Percentiles rank a stretch among this genome's conserved stretches.
phyloP scores from a whole-genome alignment of 1,140 invertebrate species.

The Yoshiicerus persimilis region DNA sequence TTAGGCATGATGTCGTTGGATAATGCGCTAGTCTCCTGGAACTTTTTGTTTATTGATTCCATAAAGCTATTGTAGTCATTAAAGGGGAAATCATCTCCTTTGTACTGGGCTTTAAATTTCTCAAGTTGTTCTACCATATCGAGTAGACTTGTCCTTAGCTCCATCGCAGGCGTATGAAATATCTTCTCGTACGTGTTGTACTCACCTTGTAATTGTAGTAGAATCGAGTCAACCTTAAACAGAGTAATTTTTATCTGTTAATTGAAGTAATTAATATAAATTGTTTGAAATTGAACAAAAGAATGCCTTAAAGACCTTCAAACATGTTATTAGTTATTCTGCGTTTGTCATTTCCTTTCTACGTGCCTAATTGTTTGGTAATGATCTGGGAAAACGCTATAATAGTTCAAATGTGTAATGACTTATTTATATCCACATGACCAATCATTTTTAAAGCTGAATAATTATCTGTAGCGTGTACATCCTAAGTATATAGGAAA shows the following conservation, averaged over 20 bases:
- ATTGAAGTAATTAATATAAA: not conserved
- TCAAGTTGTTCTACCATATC: not conserved
- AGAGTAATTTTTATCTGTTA: not conserved
- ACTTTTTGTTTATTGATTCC: not conserved
- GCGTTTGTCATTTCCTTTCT: not conserved
- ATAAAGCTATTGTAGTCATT: not conserved
- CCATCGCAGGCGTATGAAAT: not conserved
- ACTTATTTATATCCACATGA: not conserved
- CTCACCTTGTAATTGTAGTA: not conserved
- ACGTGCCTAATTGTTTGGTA: not conserved
- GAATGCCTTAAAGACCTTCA: not conserved
- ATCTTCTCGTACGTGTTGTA: not conserved
- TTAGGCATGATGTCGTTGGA: not conserved
- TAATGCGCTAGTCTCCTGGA: not conserved
- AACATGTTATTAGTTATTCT: not conserved
- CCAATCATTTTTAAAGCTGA: no score
- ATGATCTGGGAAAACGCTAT: not conserved
- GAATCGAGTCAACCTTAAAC: not conserved
- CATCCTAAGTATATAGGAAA: no score
- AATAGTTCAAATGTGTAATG: not conserved
- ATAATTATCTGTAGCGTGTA: no score
- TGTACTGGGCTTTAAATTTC: not conserved
- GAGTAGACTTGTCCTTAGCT: not conserved
- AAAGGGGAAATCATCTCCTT: not conserved
- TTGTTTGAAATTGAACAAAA: not conserved